phyloP scores from a whole-genome alignment of 2,888 invertebrate genomes.

The Dicyrtomina minuta region DNA sequence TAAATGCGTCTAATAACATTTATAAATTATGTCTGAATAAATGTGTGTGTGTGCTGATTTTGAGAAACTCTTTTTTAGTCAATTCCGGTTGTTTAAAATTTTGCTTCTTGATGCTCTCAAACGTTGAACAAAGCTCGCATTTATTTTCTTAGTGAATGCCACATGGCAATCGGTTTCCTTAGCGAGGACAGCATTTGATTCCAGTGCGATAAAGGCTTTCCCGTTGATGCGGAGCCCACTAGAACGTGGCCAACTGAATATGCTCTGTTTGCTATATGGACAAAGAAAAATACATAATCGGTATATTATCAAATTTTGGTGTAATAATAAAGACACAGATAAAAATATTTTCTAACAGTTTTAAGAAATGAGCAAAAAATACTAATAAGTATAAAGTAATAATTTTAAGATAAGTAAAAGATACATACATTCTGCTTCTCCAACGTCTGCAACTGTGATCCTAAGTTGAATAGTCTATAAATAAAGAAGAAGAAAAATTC shows the following conservation, averaged over 20 bases:
- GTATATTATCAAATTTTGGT: not conserved
- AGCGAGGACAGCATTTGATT: constrained; percentile 79
- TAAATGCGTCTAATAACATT: too few species aligned
- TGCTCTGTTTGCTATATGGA: constrained; percentile 58
- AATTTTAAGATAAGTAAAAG: not conserved
- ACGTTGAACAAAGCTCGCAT: not conserved
- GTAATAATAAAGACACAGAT: not conserved
- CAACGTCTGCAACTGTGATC: constrained; percentile 62
- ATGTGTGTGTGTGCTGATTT: not conserved
- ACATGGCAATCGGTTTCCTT: constrained; percentile 79
- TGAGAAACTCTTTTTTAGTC: not conserved
- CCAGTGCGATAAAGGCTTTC: constrained; percentile 75
- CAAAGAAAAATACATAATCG: not conserved
- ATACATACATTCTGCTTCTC: constrained; percentile 56
- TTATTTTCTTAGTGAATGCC: constrained; percentile 70
- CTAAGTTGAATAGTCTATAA: constrained; percentile 71
- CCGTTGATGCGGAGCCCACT: constrained; percentile 71
- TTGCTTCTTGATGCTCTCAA: not conserved
- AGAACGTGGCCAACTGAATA: constrained; percentile 77
- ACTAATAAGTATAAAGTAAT: not conserved
- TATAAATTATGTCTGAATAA: constrained; percentile 3
- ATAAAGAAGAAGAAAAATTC: constrained; percentile 11
- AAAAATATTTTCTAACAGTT: too few species aligned
- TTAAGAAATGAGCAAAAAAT: too few species aligned
- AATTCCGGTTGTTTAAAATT: not conserved